Base-by-base conservation (phyloP, 2,888 invertebrate species). In the Micoletzkya japonica region DNA sequence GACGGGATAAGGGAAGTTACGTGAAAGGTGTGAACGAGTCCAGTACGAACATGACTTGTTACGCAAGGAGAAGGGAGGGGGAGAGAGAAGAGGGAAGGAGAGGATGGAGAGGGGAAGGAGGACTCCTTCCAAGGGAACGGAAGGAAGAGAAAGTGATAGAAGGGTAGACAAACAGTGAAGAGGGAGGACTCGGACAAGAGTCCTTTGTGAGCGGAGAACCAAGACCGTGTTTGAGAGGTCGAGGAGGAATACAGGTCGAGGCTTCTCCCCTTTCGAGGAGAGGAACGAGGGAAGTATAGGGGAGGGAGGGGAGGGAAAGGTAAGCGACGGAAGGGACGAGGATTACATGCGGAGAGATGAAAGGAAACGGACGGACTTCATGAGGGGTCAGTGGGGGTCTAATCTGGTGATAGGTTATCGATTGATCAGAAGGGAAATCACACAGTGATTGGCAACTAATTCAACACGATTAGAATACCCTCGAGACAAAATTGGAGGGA, bases 71-170 rank as follows among this genome's bases (percentile, higher is more conserved):
- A 36, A 28, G 58, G 36, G 28, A 36, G 58, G 6, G 28, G 36
- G 24, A 58, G 26, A 58, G 28, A 28, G 36, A 30, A 28, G 57
- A 59, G 34, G n/a, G 59, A 57, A 32, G 59, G 39, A 37, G 57
- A 34, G n/a, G 28, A 34, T 32, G 39, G 30, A 17, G 59, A 59
- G 30, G 17, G 37, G 20, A 20, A 20, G 44, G 44, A 58, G 1
- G 26, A 24, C n/a, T n/a, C n/a, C n/a, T n/a, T n/a, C n/a, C n/a
- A n/a, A n/a, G n/a, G n/a, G n/a, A n/a, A n/a, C 24, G 28, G 14
- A 39, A n/a, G n/a, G 59, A 39, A 2, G 59, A 59, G n/a, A 39
- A 28, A 28, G 28, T 24, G 37, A 39, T 37, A 28, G n/a, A 32
- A 59, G 14, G 20, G 26, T 30, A 57, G 30, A n/a, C 6, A 1